These are phyloP conservation scores for Sinotaia quadrata DNA, from an alignment of 2,888 invertebrate species.

Conservation along the genomic window DNA sequence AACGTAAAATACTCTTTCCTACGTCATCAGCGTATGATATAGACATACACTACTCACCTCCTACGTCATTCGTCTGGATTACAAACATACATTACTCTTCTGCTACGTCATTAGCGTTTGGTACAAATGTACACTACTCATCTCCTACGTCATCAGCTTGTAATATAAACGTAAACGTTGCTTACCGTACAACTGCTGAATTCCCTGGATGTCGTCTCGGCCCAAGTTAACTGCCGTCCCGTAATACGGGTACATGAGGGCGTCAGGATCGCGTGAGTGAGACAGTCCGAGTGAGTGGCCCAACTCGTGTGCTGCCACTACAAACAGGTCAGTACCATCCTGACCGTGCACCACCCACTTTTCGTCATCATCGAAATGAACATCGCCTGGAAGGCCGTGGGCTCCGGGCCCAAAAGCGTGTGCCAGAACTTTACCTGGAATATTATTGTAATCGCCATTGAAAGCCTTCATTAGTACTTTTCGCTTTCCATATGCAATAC, in stretches of 20 bases:
- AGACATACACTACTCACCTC: too few relatives aligned
- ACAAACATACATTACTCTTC: too few relatives aligned
- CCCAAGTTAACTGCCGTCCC: conserved; percentile 52
- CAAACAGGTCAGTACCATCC: conserved; percentile 51
- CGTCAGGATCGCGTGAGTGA: conserved; percentile 58
- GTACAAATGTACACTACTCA: too few relatives aligned
- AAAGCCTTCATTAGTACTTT: too few relatives aligned
- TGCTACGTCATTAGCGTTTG: too few relatives aligned
- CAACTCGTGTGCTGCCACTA: conserved; percentile 70
- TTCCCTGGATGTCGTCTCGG: conserved; percentile 62
- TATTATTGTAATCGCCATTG: too few relatives aligned
- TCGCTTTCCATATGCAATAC: too few relatives aligned
- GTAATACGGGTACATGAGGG: conserved; percentile 69
- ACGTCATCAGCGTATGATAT: too few relatives aligned
- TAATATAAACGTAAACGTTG: not conserved
- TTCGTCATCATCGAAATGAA: conserved; percentile 70
- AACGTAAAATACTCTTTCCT: too few relatives aligned
- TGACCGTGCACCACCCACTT: conserved; percentile 57
- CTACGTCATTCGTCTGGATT: too few relatives aligned
- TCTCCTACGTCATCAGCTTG: not conserved
- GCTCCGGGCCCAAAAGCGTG: conserved; percentile 67
- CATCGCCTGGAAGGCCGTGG: conserved; percentile 50
- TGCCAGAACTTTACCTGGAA: conserved; percentile 42
- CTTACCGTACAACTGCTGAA: conserved; percentile 43
- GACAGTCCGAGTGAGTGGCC: conserved; percentile 69